Evolutionary conservation across 2,113 vertebrate species (phyloP), one percentile per base, ranked within the genome.

Genomic region (Salminus brasiliensis): DNA sequence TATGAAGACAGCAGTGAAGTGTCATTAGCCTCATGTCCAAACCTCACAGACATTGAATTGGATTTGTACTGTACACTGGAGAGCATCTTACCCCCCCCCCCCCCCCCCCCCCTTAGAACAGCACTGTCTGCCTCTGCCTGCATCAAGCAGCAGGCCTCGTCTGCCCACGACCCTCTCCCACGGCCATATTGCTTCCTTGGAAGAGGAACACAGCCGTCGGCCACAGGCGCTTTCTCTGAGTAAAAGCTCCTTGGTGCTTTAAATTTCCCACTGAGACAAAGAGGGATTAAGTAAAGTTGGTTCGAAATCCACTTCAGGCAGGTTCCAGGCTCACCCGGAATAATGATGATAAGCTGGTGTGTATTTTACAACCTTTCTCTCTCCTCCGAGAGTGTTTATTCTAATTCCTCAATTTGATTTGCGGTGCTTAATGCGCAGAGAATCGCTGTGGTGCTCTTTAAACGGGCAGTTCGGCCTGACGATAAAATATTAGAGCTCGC

Each of bases 1-100:
- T 81, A 49, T 59, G 81, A 71, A n/a, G 47, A 79, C n/a, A 47
- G 45, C 75, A 78, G 43, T 63, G 75, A 81, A 80, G 65, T 71
- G 84, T 76, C 55, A 71, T 36, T 49, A 25, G 73, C 65, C 85
- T 34, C 13, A 55, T 45, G 18, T 76, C 65, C 74, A 68, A 69
- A 85, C 80, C 81, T 53, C 49, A 25, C 62, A 6, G 41, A 65
- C 52, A 76, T 86, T 66, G 67, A 65, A 70, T 73, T 65, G 67
- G 71, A 79, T 81, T 57, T 72, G 47, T 3, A 71, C 23, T 41
- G 68, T 70, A 49, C 21, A 27, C 59, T 71, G 29, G 60, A 27
- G 76, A 39, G 47, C 49, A 57, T 45, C 25, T 76, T 55, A 25
- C 53, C 36, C 43, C 32, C 57, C 34, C 39, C 55, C 34, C 39